A percentile compares a stretch with the other conserved stretches of the same genome.
These are phyloP conservation scores for Thymelicus acteon DNA, from an alignment of 2,888 invertebrate species.

Conservation along the genomic window DNA sequence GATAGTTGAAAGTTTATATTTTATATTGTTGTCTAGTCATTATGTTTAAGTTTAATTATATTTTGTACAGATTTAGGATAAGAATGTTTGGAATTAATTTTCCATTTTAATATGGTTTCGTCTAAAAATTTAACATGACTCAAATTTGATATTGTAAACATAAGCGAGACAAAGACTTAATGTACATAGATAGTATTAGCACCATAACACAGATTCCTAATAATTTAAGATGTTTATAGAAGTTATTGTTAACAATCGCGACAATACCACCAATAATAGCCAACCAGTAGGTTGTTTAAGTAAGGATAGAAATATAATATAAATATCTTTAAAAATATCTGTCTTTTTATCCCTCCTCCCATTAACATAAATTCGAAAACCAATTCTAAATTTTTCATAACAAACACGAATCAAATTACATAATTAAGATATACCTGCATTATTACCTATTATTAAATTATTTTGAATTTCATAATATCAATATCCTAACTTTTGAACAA, in stretches of 20 bases:
- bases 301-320: constrained; percentile 53
- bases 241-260: constrained; percentile 53
- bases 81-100: constrained; percentile 35
- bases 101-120: constrained; percentile 30
- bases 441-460: too few relatives aligned
- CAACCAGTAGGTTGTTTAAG: constrained; percentile 55
- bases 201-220: constrained; percentile 83
- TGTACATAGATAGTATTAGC: constrained; percentile 68
- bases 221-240: constrained; percentile 67
- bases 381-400: too few relatives aligned
- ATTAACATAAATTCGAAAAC: background rate
- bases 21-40: constrained; percentile 80
- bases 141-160: constrained; percentile 36
- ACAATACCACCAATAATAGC: constrained; percentile 57
- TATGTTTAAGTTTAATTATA: constrained; percentile 63
- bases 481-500: too few relatives aligned
- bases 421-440: too few relatives aligned
- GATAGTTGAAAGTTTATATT: constrained; percentile 57
- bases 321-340: constrained; percentile 14
- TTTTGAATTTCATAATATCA: too few relatives aligned
- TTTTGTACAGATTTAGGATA: constrained; percentile 41
- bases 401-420: too few relatives aligned
- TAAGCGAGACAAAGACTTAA: constrained; percentile 76
- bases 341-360: background rate
- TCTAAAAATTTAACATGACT: constrained; percentile 22